Evolutionary conservation across 2,797 vertebrate species (phyloP).

Genomic region (Neopelma chrysocephalum): DNA sequence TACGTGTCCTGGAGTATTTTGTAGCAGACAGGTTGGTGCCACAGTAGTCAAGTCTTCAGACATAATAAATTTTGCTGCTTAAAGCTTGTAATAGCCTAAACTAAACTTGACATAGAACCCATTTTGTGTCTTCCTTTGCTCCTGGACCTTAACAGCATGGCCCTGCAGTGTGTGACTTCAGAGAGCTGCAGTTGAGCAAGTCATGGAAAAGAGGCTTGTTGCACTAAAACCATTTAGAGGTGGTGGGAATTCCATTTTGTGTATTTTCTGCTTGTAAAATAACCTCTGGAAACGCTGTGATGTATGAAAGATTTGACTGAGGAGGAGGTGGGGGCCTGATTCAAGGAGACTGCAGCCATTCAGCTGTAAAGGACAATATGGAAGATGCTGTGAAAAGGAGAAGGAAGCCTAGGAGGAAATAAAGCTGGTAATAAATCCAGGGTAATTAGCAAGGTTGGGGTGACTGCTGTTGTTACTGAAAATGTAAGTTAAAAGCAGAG

Average conservation of each 20-base stretch:
- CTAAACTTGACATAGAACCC: not conserved
- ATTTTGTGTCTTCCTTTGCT: not conserved
- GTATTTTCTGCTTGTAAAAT: not conserved
- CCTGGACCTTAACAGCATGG: not conserved
- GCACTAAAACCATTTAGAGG: not conserved
- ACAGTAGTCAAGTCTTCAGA: slow-evolving; percentile 41
- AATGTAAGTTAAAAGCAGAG: not conserved
- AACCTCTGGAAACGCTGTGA: not conserved
- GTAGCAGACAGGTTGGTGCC: slow-evolving; percentile 68
- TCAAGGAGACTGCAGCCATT: not conserved
- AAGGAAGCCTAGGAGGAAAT: not conserved
- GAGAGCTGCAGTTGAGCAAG: not conserved
- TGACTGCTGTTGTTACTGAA: not conserved
- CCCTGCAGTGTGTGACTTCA: not conserved
- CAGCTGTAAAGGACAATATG: not conserved
- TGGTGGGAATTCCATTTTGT: not conserved
- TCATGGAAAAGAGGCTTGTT: not conserved
- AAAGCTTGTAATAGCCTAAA: not conserved
- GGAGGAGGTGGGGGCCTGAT: not conserved
- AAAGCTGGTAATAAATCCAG: not conserved
- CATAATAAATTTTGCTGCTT: slow-evolving; percentile 8
- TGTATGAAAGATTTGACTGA: not conserved
- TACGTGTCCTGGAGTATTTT: slow-evolving; percentile 56
- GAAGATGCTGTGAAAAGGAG: not conserved
- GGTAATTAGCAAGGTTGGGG: not conserved